A percentile compares a stretch with the other conserved stretches of the same genome.
Conservation (phyloP, 2,113 vertebrate genomes). For the Trematocara stigmaticum region DNA sequence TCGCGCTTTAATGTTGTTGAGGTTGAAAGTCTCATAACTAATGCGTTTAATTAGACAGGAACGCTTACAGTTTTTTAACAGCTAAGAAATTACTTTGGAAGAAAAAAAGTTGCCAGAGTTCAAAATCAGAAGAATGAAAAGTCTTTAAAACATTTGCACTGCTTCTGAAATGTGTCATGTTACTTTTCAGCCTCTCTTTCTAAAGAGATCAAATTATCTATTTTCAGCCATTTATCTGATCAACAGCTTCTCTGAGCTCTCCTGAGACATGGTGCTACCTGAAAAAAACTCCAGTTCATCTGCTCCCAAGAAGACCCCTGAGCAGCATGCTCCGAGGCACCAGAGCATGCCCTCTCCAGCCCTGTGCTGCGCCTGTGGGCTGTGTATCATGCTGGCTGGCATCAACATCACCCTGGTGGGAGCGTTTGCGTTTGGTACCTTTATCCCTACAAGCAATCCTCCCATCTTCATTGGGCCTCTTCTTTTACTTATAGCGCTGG, state of each 20-base stretch:
- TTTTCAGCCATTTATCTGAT: not conserved
- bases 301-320: slow-evolving; percentile 65
- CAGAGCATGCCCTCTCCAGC: slow-evolving; percentile 84
- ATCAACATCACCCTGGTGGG: slow-evolving; percentile 96
- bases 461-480: slow-evolving; percentile 88
- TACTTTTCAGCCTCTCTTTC: not conserved
- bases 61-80: not conserved
- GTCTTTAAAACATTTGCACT: not conserved
- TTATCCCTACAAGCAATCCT: slow-evolving; percentile 80
- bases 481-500: slow-evolving; percentile 81
- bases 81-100: not conserved
- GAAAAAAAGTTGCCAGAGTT: not conserved
- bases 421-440: slow-evolving; percentile 85
- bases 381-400: slow-evolving; percentile 92
- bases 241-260: not conserved
- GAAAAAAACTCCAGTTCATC: slow-evolving; percentile 71
- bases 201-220: not conserved
- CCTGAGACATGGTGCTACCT: slow-evolving; percentile 60
- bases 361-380: slow-evolving; percentile 90
- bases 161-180: not conserved
- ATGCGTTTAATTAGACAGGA: fast-evolving
- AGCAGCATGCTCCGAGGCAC: slow-evolving; percentile 58
- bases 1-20: not conserved
- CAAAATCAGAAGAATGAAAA: not conserved
- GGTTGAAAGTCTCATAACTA: fast-evolving